Percentiles rank a stretch among this genome's conserved stretches.
These are phyloP conservation scores for Anomalospiza imberbis DNA, from an alignment of 2,797 vertebrate species.

Conservation along the genomic window DNA sequence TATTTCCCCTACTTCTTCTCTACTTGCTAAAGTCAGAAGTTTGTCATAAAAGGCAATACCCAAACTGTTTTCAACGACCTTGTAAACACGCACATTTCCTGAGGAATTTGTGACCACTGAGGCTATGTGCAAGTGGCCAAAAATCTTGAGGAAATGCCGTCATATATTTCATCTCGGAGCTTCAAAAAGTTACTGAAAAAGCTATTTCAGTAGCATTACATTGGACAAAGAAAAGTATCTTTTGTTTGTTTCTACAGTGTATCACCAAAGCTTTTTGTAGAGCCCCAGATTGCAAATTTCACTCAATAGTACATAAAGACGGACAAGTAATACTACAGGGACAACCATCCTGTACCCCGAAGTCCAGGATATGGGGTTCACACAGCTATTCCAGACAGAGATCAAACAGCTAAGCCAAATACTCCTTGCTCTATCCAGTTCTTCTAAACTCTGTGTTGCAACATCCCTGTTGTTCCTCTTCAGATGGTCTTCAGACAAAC, in stretches of 20 bases:
- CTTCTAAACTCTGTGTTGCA: neutral
- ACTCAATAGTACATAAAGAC: neutral
- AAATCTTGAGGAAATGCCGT: neutral
- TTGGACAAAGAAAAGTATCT: neutral
- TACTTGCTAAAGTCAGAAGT: neutral
- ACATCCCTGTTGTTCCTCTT: neutral
- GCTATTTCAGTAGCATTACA: neutral
- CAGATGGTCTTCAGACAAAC: neutral
- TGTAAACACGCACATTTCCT: neutral
- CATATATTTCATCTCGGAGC: neutral
- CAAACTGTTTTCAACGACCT: neutral
- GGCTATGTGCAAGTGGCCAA: neutral
- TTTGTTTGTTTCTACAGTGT: neutral
- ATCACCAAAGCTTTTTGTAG: neutral
- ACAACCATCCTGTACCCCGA: neutral
- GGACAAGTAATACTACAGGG: neutral
- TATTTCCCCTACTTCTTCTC: slow-evolving; percentile 22
- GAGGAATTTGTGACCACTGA: slow-evolving; percentile 35
- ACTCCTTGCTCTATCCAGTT: neutral
- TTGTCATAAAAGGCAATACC: slow-evolving; percentile 22
- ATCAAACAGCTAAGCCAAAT: neutral
- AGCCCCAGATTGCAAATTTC: neutral
- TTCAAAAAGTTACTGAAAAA: neutral
- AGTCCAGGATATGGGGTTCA: neutral
- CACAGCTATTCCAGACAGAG: neutral